Percentiles rank a stretch among this genome's conserved stretches.
Conservation (phyloP, 2,797 vertebrate species). For the Yasuhikotakia modesta region DNA sequence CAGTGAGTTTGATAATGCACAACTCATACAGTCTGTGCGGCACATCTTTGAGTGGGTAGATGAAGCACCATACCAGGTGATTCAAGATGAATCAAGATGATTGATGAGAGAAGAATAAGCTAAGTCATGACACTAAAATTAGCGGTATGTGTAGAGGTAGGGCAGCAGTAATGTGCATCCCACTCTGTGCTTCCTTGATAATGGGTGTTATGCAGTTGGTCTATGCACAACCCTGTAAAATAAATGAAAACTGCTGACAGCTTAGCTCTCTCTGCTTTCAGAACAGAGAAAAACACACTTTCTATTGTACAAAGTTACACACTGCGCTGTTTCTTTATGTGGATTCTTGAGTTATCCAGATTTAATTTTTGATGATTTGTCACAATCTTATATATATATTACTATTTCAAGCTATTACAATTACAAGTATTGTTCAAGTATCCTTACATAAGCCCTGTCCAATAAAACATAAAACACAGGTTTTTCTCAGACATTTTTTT, state of each 20-base stretch:
- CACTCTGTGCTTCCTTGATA: not conserved
- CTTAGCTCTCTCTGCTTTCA: not conserved
- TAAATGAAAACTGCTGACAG: conserved; percentile 12
- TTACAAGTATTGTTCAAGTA: not conserved
- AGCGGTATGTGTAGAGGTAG: conserved; percentile 2
- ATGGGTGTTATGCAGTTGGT: conserved; percentile 16
- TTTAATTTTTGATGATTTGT: not conserved
- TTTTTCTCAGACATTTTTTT: not conserved
- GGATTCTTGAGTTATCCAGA: not conserved
- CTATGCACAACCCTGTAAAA: conserved; percentile 10
- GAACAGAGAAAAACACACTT: not conserved
- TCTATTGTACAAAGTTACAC: not conserved
- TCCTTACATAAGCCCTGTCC: not conserved
- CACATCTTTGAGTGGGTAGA: conserved; percentile 30
- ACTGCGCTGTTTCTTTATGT: not conserved
- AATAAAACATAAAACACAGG: too few species aligned
- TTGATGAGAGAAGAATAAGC: conserved; percentile 29
- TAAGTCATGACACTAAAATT: conserved; percentile 19
- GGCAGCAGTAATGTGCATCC: conserved; percentile 6
- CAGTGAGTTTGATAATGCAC: not conserved
- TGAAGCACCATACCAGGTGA: conserved; percentile 1
- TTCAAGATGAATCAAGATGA: too few species aligned
- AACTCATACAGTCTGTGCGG: not conserved
- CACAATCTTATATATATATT: too few species aligned
- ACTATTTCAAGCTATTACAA: too few species aligned